phyloP scores from a whole-genome alignment of 2,888 invertebrate genomes.

The Cryptocheilus praepositus region DNA sequence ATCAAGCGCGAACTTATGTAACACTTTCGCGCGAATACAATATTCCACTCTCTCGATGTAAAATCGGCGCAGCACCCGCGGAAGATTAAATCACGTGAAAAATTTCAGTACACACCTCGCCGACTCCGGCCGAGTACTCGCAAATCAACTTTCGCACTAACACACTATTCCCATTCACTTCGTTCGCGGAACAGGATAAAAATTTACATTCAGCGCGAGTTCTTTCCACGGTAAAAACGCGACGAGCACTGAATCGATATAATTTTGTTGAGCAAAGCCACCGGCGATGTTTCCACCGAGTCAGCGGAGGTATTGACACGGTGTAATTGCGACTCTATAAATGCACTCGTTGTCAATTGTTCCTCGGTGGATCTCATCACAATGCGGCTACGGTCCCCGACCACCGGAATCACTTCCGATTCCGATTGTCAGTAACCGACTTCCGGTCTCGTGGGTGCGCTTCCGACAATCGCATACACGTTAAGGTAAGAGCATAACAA shows the following conservation, averaged over 20 bases:
- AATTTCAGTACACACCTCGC: too few relatives aligned
- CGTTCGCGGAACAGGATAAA: not conserved
- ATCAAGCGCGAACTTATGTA: too few relatives aligned
- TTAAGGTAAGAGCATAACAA: not conserved
- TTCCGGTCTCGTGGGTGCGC: conserved; percentile 59
- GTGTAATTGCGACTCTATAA: conserved; percentile 41
- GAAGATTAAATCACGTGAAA: too few relatives aligned
- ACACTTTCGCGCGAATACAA: too few relatives aligned
- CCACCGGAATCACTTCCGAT: conserved; percentile 70
- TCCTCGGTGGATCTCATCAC: conserved; percentile 52
- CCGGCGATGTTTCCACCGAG: conserved; percentile 46
- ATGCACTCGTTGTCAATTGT: conserved; percentile 54
- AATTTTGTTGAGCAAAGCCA: conserved; percentile 51
- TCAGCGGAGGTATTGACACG: conserved; percentile 53
- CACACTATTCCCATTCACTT: not conserved
- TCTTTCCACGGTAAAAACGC: conserved; percentile 28
- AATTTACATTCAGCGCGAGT: not conserved
- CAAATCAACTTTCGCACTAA: not conserved
- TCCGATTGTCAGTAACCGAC: conserved; percentile 64
- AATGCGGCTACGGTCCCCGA: conserved; percentile 62
- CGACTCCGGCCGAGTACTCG: too few relatives aligned
- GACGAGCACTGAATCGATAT: conserved; percentile 55
- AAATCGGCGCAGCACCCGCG: too few relatives aligned
- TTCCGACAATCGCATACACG: conserved; percentile 8
- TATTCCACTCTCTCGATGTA: too few relatives aligned